Evolutionary conservation across 2,797 vertebrate species (phyloP).

Genomic region (Pangasius krempfi): DNA sequence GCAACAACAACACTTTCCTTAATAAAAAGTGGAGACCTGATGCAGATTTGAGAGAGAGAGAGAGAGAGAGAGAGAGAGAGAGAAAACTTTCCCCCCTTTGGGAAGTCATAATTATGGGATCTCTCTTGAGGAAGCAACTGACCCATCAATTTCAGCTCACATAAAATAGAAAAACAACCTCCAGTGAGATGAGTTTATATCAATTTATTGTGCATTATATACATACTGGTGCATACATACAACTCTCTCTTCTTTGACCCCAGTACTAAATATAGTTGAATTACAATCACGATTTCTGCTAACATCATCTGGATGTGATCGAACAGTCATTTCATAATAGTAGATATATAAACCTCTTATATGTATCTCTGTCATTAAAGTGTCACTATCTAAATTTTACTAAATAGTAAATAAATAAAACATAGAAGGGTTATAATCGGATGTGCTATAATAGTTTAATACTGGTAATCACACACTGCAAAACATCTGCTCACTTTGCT

Average conservation of each 20-base stretch:
- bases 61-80: no score
- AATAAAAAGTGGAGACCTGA: conserved; percentile 5
- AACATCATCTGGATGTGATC: neutral
- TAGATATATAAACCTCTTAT: neutral
- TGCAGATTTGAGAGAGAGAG: neutral
- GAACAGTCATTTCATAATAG: neutral
- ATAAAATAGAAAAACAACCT: conserved; percentile 22
- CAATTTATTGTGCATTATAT: neutral
- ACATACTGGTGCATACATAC: neutral
- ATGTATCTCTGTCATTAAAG: neutral
- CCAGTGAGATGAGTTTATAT: neutral
- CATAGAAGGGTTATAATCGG: no score
- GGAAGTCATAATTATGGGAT: conserved; percentile 33
- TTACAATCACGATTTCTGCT: neutral
- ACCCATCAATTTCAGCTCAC: conserved; percentile 25
- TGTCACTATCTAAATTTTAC: neutral
- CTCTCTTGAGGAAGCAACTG: conserved; percentile 26
- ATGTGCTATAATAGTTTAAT: no score
- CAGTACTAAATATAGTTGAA: neutral
- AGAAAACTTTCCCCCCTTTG: neutral
- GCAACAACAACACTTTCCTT: conserved; percentile 28
- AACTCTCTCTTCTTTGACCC: no score
- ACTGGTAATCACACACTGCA: no score
- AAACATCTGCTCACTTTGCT: neutral
- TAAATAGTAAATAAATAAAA: neutral